A percentile compares a stretch with the other conserved stretches of the same genome.
Conservation (phyloP, 2,888 invertebrate genomes). For the Rhogogaster chlorosoma region DNA sequence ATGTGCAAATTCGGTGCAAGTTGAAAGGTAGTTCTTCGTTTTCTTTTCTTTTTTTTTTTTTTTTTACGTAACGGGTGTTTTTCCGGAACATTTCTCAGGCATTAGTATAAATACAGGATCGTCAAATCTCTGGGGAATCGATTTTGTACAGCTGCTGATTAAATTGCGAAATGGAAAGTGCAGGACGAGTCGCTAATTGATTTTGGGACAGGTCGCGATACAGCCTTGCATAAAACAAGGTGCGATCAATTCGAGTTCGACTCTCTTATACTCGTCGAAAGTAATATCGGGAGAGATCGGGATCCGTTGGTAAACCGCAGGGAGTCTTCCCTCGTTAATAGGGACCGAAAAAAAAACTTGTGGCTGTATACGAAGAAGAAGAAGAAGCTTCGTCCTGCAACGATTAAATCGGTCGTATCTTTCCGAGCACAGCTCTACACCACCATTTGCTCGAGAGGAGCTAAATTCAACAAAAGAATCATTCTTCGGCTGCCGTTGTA, state of each 20-base stretch:
- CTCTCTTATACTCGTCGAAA: conserved; percentile 4
- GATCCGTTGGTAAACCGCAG: conserved; percentile 57
- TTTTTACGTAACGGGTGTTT: neutral
- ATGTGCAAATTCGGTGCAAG: conserved; percentile 67
- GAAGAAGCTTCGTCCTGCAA: neutral
- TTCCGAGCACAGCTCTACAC: neutral
- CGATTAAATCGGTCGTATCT: conserved; percentile 48
- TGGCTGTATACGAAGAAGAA: conserved; percentile 19
- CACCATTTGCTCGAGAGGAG: neutral
- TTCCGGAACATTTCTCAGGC: neutral
- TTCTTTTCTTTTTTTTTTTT: neutral
- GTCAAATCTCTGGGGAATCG: neutral
- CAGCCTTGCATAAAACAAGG: conserved; percentile 71
- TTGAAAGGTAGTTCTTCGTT: too few species aligned
- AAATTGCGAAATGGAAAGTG: neutral
- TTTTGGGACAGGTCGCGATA: conserved; percentile 66
- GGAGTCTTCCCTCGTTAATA: conserved; percentile 70
- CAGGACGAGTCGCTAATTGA: conserved; percentile 67
- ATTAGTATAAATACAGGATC: neutral
- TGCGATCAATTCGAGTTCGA: conserved; percentile 57
- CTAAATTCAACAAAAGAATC: conserved; percentile 35
- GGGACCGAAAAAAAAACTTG: conserved; percentile 59
- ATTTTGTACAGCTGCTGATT: neutral
- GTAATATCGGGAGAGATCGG: conserved; percentile 8
- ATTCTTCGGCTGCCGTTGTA: conserved; percentile 37